A percentile compares a stretch with the other conserved stretches of the same genome.
These are phyloP conservation scores for Leptinotarsa lineolata DNA, from an alignment of 1,140 invertebrate species.

Conservation along the genomic window DNA sequence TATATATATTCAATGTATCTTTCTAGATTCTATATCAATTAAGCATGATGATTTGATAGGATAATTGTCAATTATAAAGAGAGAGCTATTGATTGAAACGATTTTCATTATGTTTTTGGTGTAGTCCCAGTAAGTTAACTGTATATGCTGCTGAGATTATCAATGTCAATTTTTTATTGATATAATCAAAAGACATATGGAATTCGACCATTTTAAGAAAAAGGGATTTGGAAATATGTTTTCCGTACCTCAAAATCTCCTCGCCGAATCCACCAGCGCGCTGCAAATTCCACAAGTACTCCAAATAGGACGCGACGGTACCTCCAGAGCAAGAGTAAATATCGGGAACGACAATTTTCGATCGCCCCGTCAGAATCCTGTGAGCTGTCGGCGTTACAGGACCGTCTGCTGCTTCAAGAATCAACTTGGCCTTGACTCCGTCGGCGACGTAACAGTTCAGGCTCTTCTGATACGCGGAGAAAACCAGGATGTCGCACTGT, in stretches of 20 bases:
- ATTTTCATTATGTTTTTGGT: no score
- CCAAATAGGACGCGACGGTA: constrained; percentile 91
- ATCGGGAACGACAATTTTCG: constrained; percentile 82
- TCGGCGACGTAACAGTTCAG: constrained; percentile 77
- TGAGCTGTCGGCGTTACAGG: constrained; percentile 85
- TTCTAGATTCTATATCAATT: no score
- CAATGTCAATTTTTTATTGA: no score
- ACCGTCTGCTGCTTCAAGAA: constrained; percentile 85
- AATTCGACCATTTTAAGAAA: no score
- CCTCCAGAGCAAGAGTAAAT: constrained; percentile 84
- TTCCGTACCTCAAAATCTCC: constrained; percentile 58
- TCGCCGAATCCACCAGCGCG: constrained; percentile 15
- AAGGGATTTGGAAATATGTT: no score
- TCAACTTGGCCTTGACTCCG: constrained; percentile 62
- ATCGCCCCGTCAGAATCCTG: constrained; percentile 69
- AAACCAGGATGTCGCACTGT: constrained; percentile 84
- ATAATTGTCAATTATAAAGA: no score
- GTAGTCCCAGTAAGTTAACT: no score
- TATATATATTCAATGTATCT: no score
- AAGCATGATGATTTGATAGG: no score
- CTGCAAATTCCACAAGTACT: constrained; percentile 73
- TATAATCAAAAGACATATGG: no score
- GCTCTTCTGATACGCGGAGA: constrained; percentile 83
- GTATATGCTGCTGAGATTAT: no score
- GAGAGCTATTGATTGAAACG: no score